Conservation (phyloP, 1,140 invertebrate species). For the Nilaparvata lugens region DNA sequence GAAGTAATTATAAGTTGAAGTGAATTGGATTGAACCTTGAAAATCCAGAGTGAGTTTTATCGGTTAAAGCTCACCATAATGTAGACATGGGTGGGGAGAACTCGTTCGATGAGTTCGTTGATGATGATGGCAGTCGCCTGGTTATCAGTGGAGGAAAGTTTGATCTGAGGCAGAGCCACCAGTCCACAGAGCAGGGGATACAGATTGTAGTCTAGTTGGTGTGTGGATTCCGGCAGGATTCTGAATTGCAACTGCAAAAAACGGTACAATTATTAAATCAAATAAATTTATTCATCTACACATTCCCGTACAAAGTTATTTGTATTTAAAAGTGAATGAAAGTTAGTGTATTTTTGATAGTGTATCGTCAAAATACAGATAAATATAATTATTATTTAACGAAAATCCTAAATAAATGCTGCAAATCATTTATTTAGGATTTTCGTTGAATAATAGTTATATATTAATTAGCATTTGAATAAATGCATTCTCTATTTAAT, state of each 20-base stretch:
- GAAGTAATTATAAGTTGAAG: no score
- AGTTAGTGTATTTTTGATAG: neutral
- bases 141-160: slow-evolving; percentile 36
- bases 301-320: neutral
- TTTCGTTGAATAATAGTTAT: no score
- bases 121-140: slow-evolving; percentile 37
- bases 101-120: slow-evolving; percentile 42
- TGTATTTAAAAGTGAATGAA: neutral
- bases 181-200: slow-evolving; percentile 62
- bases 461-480: no score
- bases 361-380: neutral
- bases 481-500: no score
- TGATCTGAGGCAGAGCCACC: slow-evolving; percentile 55
- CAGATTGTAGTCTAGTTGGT: slow-evolving; percentile 57
- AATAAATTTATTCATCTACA: neutral
- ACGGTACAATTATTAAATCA: no score
- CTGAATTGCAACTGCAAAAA: slow-evolving; percentile 49
- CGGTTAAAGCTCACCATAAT: slow-evolving; percentile 34
- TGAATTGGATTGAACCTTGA: no score
- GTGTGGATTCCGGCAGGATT: slow-evolving; percentile 49
- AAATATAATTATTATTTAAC: no score
- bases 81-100: slow-evolving; percentile 47
- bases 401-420: no score
- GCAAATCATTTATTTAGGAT: no score
- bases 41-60: no score